Percentiles rank a stretch among this genome's conserved stretches.
phyloP scores from a whole-genome alignment of 2,888 invertebrate species.

The Protula sp. region DNA sequence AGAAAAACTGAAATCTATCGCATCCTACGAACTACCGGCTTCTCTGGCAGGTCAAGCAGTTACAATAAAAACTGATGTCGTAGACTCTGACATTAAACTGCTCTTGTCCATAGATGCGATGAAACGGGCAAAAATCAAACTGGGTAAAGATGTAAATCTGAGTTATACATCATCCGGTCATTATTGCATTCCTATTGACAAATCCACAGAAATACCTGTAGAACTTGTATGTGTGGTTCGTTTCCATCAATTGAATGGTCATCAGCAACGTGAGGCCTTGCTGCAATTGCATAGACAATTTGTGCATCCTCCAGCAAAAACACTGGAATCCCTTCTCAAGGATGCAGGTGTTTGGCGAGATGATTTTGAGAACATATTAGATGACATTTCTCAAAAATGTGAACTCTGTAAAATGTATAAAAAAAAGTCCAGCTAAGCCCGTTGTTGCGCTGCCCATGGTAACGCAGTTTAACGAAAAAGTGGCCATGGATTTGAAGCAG shows the following conservation, averaged over 20 bases:
- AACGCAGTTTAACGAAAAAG: background rate
- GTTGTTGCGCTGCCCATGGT: conserved; percentile 13
- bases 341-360: conserved; percentile 10
- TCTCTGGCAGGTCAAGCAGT: background rate
- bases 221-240: background rate
- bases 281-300: conserved; percentile 19
- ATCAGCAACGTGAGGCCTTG: background rate
- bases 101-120: too few relatives aligned
- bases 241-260: background rate
- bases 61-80: too few relatives aligned
- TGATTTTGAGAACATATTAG: too few relatives aligned
- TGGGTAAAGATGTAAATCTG: conserved; percentile 1
- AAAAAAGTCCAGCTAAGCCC: conserved; percentile 15
- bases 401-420: too few relatives aligned
- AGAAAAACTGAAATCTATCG: background rate
- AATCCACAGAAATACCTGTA: background rate
- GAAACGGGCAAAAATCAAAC: background rate
- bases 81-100: too few relatives aligned
- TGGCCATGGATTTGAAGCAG: conserved; percentile 1
- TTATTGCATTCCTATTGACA: too few relatives aligned
- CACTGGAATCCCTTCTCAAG: conserved; percentile 12
- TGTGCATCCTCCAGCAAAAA: conserved; percentile 18
- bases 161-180: too few relatives aligned
- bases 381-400: too few relatives aligned
- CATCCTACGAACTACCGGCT: background rate